phyloP scores from a whole-genome alignment of 2,888 invertebrate species.

The Cyaniris semiargus region DNA sequence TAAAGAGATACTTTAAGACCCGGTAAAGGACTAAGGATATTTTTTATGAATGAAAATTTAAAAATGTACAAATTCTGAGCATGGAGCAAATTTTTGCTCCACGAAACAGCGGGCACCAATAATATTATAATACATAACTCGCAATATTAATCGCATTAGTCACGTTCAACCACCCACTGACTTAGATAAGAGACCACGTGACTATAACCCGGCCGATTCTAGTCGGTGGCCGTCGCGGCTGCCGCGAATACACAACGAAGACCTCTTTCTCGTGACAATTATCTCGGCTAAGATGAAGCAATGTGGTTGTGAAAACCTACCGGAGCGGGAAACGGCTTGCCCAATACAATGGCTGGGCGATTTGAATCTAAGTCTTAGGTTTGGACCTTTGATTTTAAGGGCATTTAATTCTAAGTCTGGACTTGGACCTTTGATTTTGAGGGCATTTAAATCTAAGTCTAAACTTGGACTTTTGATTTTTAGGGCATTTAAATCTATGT shows the following conservation, averaged over 20 bases:
- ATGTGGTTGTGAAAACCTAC: conserved; percentile 66
- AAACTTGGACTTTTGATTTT: background rate
- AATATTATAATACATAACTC: background rate
- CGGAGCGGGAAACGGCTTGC: conserved; percentile 64
- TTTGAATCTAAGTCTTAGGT: background rate
- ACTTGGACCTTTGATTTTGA: background rate
- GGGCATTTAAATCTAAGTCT: no score
- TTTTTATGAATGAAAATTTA: no score
- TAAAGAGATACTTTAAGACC: no score
- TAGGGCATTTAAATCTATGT: background rate
- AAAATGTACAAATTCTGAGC: no score
- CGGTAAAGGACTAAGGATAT: no score
- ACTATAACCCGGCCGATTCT: conserved; percentile 52
- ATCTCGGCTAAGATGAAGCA: conserved; percentile 60
- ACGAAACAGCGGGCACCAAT: no score
- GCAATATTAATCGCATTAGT: conserved; percentile 1
- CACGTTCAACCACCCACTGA: conserved; percentile 3
- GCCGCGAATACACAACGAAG: conserved; percentile 48
- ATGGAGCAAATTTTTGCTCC: no score
- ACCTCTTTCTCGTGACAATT: conserved; percentile 55
- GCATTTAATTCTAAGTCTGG: background rate
- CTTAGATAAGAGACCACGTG: conserved; percentile 45
- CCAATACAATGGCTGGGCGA: conserved; percentile 58
- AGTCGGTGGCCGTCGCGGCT: conserved; percentile 43
- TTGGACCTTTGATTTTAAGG: background rate